Evolutionary conservation across 2,888 invertebrate genomes (phyloP), one percentile per base, ranked within the genome.

Genomic region (Eurytoma californica): DNA sequence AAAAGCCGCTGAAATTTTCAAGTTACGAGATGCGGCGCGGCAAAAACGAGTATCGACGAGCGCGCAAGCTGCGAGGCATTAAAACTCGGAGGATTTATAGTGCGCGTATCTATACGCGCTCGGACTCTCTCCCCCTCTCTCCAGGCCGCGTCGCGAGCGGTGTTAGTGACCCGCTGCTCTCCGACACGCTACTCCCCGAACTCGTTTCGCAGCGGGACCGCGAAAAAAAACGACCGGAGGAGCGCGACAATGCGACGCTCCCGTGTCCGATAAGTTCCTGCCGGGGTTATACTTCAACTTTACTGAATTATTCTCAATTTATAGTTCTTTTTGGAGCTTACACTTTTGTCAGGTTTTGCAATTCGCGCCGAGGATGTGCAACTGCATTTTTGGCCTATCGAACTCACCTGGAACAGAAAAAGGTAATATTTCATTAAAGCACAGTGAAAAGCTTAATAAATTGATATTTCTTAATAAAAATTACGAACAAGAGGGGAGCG

Each of bases 51-150:
- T 49, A 47, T 39, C 39, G 39, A 39, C 39, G 39, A 63, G 63
- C 61, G 84, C 84, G 86, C 87, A 87, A 88, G 84, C 88, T 88
- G 87, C 86, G 82, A 85, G 87, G 86, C 88, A 88, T 88, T 88
- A 89, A 87, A 89, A 86, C 86, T 87, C 87, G 80, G 84, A 87
- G 88, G 89, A 89, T 90, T 90, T 89, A 89, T 90, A 87, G 87
- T 87, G 73, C 81, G 80, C 61, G 65, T 72, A 65, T 28, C 47
- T 61, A 55, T 61, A 47, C 16, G 16, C 24, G 12, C 58, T 51
- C 61, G 30, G 28, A 28, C 28, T 20, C 20, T 20, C 20, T 30
- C 51, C 12, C 49, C 30, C 14, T 47, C 47, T 18, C 14, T 49
- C 58, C 5, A 20, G 47, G 3, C 60, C 82, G 80, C 82, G 82